Evolutionary conservation across 2,113 vertebrate genomes (phyloP).

Genomic region (Vulpes ferrilata): DNA sequence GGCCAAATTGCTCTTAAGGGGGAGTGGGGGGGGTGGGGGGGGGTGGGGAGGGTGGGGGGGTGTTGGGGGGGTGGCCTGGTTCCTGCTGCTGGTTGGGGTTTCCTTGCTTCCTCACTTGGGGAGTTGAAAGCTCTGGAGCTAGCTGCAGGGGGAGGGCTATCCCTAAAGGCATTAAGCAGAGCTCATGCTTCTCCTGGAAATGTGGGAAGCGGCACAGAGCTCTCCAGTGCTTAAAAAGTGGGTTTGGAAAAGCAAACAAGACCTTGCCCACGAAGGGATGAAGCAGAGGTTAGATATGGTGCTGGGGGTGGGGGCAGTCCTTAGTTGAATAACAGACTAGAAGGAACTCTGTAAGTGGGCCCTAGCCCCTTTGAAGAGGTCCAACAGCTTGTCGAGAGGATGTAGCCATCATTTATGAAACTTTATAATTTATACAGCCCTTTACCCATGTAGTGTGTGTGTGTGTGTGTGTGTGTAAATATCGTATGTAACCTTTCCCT

Average conservation of each 20-base stretch:
- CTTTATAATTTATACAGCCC: conserved; percentile 2
- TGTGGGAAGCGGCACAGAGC: conserved; percentile 7
- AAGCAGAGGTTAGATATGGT: conserved; percentile 42
- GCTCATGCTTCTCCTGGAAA: not conserved
- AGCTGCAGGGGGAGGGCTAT: not conserved
- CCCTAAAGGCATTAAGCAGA: not conserved
- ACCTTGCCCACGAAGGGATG: not conserved
- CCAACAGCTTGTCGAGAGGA: not conserved
- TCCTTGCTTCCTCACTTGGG: not conserved
- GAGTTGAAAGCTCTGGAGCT: not conserved
- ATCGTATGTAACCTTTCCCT: not conserved
- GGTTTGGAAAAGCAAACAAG: conserved; percentile 67
- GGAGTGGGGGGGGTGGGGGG: accelerated
- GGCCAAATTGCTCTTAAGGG: not conserved
- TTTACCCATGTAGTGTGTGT: not conserved
- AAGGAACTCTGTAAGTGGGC: not conserved
- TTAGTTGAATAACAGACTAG: conserved; percentile 42
- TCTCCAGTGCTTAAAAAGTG: conserved; percentile 63
- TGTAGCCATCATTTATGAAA: not conserved
- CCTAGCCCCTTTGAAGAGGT: conserved; percentile 12
- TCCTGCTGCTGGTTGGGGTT: not conserved
- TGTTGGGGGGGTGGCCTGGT: accelerated
- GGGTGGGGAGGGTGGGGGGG: accelerated
- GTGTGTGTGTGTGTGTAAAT: not conserved
- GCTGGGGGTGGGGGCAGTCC: not conserved